Base-by-base conservation (phyloP, 2,888 invertebrate genomes). In the Druceiella hillmani region DNA sequence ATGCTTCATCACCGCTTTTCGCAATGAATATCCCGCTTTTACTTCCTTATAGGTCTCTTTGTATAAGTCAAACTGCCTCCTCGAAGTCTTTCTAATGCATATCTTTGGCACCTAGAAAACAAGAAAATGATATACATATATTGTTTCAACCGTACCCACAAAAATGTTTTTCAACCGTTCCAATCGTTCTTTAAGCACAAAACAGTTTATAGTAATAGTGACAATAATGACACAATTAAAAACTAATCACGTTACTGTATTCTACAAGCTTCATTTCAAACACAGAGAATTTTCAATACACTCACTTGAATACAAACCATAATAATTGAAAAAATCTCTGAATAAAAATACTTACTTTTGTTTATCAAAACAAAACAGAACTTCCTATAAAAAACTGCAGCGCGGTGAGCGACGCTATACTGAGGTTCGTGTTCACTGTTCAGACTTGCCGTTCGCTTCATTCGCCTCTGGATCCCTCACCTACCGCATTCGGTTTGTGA, bases 11-110 rank as follows among this genome's bases (percentile, higher is more conserved):
- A 16, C 30, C 30, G 15, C 14, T 30, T 6, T n/a, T 30, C 3
- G 13, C 6, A 30, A 30, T 10, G 30, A 30, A 30, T 7, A 6
- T 13, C 30, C 30, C 9, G 10, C 12, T 30, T 30, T 30, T 12
- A 30, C 30, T 7, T 14, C 30, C 9, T 30, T 16, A 12, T 30
- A 30, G 12, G 14, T 16, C 2, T 30, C 6, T 12, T 2, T 30
- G 12, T 30, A 2, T 30, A 30, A 10, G 13, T 30, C 2, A 10
- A 9, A 15, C 12, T 15, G 10, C 2, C 14, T 16, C 16, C 15
- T 30, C 2, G 15, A 14, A 13, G 30, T 30, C 10, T 30, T 2
- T 2, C 3, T 30, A 9, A 14, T 6, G 30, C 4, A 16, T 27
- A 9, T 10, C 6, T 11, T 27, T 28, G 22, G 22, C 22, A 22